Evolutionary conservation across 1,140 invertebrate genomes (phyloP).

Genomic region (Drosophila takahashii): DNA sequence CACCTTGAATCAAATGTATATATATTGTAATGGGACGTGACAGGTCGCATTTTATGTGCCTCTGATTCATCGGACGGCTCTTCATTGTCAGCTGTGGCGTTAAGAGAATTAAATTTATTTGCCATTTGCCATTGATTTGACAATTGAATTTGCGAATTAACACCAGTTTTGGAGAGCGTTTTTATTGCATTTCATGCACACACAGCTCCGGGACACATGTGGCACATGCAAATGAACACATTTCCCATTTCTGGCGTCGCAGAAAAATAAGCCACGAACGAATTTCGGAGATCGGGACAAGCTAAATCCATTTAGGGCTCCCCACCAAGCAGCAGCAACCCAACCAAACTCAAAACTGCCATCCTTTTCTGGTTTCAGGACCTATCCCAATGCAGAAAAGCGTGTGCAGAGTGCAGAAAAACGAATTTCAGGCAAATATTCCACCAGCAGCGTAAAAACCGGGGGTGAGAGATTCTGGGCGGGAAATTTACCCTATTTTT

Average conservation of each 20-base stretch:
- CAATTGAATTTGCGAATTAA: constrained; percentile 75
- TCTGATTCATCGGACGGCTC: constrained; percentile 30
- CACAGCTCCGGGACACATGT: constrained; percentile 21
- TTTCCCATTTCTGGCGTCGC: constrained; percentile 21
- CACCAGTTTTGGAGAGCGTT: constrained; percentile 21
- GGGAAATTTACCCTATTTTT: constrained; percentile 17
- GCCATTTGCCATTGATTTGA: constrained; percentile 64
- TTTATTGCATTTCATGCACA: constrained; percentile 37
- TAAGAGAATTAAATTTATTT: constrained; percentile 54
- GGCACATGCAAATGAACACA: constrained; percentile 52
- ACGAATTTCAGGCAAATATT: constrained; percentile 67
- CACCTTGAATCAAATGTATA: constrained; percentile 23
- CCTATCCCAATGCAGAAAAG: constrained; percentile 47
- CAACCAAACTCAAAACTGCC: constrained; percentile 13
- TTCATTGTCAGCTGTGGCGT: constrained; percentile 25
- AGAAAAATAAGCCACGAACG: constrained; percentile 40
- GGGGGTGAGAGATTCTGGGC: constrained; percentile 3
- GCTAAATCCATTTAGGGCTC: constrained; percentile 60
- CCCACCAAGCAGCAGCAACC: constrained; percentile 21
- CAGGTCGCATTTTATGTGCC: constrained; percentile 31
- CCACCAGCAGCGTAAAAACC: constrained; percentile 13
- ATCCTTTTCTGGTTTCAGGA: constrained; percentile 13
- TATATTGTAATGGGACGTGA: constrained; percentile 59
- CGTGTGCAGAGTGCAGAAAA: constrained; percentile 68
- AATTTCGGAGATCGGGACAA: constrained; percentile 14